Conservation (phyloP, 1,140 invertebrate genomes). For the Octopus bimaculoides region DNA sequence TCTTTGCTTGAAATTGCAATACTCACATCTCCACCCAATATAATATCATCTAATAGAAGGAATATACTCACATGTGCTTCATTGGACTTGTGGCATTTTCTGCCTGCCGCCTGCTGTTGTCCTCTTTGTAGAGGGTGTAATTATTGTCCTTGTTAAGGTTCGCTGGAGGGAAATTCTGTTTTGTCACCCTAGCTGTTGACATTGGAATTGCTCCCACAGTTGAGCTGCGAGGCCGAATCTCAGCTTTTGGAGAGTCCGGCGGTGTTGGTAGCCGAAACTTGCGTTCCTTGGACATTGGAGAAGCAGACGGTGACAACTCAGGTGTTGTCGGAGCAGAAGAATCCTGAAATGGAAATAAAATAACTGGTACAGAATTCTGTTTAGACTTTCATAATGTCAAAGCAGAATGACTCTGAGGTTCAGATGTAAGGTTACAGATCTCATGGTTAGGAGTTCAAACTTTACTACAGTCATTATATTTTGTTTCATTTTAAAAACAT, state of each 20-base stretch:
- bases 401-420: too few species aligned
- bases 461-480: too few species aligned
- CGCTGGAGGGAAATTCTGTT: slow-evolving; percentile 13
- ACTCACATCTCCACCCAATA: too few species aligned
- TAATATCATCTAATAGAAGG: too few species aligned
- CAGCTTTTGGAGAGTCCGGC: slow-evolving; percentile 33
- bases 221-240: slow-evolving; percentile 43
- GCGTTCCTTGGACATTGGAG: slow-evolving; percentile 38
- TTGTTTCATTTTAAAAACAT: too few species aligned
- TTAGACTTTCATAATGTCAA: too few species aligned
- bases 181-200: slow-evolving; percentile 18
- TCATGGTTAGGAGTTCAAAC: too few species aligned
- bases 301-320: slow-evolving; percentile 43
- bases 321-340: slow-evolving; percentile 39
- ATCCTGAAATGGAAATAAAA: slow-evolving; percentile 28
- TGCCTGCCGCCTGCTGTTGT: slow-evolving; percentile 7
- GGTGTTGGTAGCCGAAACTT: slow-evolving; percentile 42
- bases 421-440: too few species aligned
- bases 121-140: slow-evolving; percentile 18
- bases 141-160: neutral
- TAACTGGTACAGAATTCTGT: too few species aligned
- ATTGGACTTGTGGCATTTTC: slow-evolving; percentile 35
- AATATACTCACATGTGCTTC: slow-evolving; percentile 45
- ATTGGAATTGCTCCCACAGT: slow-evolving; percentile 45
- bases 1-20: too few species aligned